These are phyloP conservation scores for Zoanthus solanderi DNA, from an alignment of 92 coral and sea anemone species.

Conservation along the genomic window DNA sequence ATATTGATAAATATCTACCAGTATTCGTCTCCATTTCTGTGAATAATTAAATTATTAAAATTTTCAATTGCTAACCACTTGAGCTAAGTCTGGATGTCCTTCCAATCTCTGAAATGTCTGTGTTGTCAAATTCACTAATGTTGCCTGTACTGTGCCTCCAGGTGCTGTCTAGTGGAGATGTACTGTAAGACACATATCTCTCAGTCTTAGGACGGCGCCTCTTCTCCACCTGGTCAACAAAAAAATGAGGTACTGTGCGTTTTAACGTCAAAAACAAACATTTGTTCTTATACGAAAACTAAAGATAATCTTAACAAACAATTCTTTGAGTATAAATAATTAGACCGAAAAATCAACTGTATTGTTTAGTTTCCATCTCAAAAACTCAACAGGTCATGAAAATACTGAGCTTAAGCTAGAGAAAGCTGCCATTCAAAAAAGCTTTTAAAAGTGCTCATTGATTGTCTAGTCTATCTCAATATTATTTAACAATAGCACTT, in stretches of 20 bases:
- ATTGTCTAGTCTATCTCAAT: no score
- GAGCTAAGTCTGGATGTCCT: not conserved
- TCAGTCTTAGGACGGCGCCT: conserved; percentile 30
- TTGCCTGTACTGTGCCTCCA: conserved; percentile 46
- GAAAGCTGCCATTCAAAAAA: no score
- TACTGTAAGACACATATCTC: conserved; percentile 33
- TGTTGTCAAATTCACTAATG: conserved; percentile 22
- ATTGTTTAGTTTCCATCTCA: no score
- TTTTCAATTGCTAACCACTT: not conserved
- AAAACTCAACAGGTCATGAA: no score
- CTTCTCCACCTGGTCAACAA: conserved; percentile 23
- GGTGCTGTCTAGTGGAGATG: conserved; percentile 34
- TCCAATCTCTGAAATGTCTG: not conserved
- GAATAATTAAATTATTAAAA: no score
- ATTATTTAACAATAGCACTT: not conserved
- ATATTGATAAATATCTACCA: no score
- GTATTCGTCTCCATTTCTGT: no score
- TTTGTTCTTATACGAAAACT: not conserved
- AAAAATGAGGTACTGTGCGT: not conserved
- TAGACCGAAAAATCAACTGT: no score
- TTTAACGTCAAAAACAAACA: not conserved
- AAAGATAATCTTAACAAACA: no score
- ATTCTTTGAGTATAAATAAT: no score
- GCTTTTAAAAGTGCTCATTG: no score
- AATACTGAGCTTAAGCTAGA: no score